A percentile compares a stretch with the other conserved stretches of the same genome.
Evolutionary conservation across 2,888 invertebrate genomes (phyloP).

Genomic region (Microctonus brassicae): DNA sequence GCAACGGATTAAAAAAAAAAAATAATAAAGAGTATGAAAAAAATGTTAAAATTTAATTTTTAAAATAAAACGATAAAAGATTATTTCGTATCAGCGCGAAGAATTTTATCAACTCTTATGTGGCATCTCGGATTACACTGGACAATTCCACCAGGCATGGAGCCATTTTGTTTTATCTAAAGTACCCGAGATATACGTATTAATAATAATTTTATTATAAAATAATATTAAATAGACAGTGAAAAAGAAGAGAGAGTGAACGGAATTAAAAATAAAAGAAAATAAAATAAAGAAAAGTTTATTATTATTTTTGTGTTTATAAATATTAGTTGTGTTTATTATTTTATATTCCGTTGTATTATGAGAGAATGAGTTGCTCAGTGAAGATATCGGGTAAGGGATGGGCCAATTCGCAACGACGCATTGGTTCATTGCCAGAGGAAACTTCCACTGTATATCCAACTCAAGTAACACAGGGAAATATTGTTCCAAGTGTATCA

Average conservation of each 20-base stretch:
- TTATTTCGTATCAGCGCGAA: constrained; percentile 34
- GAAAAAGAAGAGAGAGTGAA: too few species aligned
- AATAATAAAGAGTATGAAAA: constrained; percentile 27
- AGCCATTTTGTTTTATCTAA: background rate
- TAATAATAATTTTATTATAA: background rate
- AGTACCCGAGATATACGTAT: background rate
- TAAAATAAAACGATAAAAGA: background rate
- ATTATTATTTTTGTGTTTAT: background rate
- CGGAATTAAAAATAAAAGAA: too few species aligned
- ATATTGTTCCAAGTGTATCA: background rate
- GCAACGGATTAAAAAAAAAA: constrained; percentile 6
- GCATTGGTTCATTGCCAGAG: constrained; percentile 63
- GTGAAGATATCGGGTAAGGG: constrained; percentile 66
- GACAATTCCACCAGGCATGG: constrained; percentile 20
- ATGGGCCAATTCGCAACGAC: constrained; percentile 65
- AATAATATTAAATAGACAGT: too few species aligned
- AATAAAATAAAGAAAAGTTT: too few species aligned
- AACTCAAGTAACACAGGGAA: constrained; percentile 37
- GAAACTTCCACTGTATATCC: constrained; percentile 49
- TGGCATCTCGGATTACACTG: constrained; percentile 10
- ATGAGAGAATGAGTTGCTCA: constrained; percentile 68
- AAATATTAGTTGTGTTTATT: background rate
- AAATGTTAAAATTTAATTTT: background rate
- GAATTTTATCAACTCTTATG: constrained; percentile 18
- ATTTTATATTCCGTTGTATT: constrained; percentile 33